phyloP scores from a whole-genome alignment of 2,888 invertebrate species.

The Scaptomyza polygonia region DNA sequence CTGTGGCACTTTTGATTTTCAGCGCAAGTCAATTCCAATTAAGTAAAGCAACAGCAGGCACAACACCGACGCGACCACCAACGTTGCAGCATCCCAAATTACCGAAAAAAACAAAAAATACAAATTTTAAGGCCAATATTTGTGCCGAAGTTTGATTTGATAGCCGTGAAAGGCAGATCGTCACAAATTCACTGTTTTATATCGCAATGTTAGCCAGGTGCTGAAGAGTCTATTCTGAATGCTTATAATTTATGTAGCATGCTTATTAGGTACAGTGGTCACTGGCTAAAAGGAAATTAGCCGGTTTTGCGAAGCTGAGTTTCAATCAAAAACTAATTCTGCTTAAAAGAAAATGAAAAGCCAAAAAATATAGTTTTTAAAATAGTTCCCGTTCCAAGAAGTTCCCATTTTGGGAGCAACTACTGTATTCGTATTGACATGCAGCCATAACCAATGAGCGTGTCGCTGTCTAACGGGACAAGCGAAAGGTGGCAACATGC shows the following conservation, averaged over 20 bases:
- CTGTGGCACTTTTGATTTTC: conserved; percentile 73
- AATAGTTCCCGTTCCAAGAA: not conserved
- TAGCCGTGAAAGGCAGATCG: conserved; percentile 72
- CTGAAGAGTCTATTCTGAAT: conserved; percentile 65
- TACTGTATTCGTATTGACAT: conserved; percentile 12
- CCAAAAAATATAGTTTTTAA: not conserved
- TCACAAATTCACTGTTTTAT: conserved; percentile 27
- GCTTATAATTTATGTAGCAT: conserved; percentile 49
- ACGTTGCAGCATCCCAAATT: conserved; percentile 33
- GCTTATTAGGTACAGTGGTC: conserved; percentile 14
- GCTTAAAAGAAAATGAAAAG: too few relatives aligned
- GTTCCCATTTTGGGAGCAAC: not conserved
- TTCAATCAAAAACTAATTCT: too few relatives aligned
- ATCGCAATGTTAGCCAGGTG: conserved; percentile 46
- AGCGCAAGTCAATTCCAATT: conserved; percentile 70
- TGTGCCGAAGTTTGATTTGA: conserved; percentile 46
- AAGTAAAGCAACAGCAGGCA: conserved; percentile 44
- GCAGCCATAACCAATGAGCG: conserved; percentile 37
- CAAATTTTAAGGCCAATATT: conserved; percentile 40
- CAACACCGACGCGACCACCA: conserved; percentile 26
- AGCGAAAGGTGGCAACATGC: conserved; percentile 77
- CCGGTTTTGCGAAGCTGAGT: too few relatives aligned
- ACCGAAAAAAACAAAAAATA: not conserved
- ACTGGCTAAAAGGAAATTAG: not conserved
- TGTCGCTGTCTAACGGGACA: conserved; percentile 61